phyloP scores from a whole-genome alignment of 2,113 vertebrate species.

The Dicrurus megarhynchus region DNA sequence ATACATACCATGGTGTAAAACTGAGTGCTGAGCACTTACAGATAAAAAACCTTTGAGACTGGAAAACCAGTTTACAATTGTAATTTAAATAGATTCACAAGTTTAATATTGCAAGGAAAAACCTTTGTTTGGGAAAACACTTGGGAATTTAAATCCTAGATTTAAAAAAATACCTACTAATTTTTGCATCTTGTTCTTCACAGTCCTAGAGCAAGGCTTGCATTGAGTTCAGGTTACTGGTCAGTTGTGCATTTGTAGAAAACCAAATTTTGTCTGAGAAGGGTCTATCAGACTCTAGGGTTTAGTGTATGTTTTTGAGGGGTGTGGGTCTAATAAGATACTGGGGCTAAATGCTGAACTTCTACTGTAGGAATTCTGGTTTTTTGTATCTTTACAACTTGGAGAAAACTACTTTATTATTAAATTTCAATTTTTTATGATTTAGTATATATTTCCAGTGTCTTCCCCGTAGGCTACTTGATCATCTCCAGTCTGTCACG shows the following conservation, averaged over 20 bases:
- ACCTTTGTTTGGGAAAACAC: neutral
- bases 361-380: neutral
- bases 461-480: neutral
- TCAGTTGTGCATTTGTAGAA: neutral
- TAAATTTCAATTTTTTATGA: neutral
- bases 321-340: neutral
- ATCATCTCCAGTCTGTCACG: neutral
- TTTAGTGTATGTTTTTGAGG: neutral
- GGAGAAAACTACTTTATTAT: neutral
- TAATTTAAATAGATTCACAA: neutral
- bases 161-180: neutral
- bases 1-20: accelerated
- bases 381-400: neutral
- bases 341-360: neutral
- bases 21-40: neutral
- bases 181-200: neutral
- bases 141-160: neutral
- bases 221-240: neutral
- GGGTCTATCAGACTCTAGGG: neutral
- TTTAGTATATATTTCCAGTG: neutral
- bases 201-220: neutral
- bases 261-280: neutral
- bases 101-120: neutral
- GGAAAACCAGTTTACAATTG: neutral
- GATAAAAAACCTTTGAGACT: neutral